Evolutionary conservation across 2,888 invertebrate species (phyloP).

Genomic region (Nomada ruficornis): DNA sequence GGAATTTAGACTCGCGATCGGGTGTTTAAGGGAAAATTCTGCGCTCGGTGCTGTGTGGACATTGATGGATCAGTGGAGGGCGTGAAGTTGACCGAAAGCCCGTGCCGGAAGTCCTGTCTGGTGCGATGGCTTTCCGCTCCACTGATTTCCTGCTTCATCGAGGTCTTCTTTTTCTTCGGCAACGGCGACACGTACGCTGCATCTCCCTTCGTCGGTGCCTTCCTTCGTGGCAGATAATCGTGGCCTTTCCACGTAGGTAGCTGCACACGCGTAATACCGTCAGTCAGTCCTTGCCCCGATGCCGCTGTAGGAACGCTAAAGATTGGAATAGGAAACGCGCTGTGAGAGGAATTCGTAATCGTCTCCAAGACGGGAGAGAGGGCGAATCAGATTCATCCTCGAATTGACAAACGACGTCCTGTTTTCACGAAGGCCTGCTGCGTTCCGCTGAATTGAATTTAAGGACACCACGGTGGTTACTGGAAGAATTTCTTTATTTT

Average conservation of each 20-base stretch:
- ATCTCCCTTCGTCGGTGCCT: constrained; percentile 39
- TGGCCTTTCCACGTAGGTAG: constrained; percentile 14
- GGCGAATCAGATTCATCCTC: constrained; percentile 46
- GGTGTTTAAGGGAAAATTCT: background rate
- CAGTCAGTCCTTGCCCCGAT: constrained; percentile 13
- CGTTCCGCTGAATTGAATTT: constrained; percentile 58
- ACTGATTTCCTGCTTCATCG: constrained; percentile 59
- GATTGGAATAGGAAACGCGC: constrained; percentile 50
- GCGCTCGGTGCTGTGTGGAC: background rate
- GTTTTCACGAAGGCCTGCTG: constrained; percentile 20
- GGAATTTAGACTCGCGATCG: background rate
- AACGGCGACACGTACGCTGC: constrained; percentile 51
- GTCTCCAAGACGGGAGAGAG: too few relatives aligned
- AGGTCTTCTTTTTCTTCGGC: constrained; percentile 53
- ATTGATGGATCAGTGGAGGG: background rate
- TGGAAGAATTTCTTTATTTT: background rate
- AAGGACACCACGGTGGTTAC: constrained; percentile 17
- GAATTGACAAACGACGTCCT: constrained; percentile 55
- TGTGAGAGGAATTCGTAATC: constrained; percentile 63
- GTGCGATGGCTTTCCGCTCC: constrained; percentile 57
- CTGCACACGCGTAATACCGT: background rate
- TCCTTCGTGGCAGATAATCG: constrained; percentile 37
- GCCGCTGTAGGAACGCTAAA: constrained; percentile 34
- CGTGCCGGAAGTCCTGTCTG: constrained; percentile 61
- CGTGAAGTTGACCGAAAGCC: constrained; percentile 44